Percentiles rank a stretch among this genome's conserved stretches.
Conservation (phyloP, 2,113 vertebrate species). For the Scolopax mira region DNA sequence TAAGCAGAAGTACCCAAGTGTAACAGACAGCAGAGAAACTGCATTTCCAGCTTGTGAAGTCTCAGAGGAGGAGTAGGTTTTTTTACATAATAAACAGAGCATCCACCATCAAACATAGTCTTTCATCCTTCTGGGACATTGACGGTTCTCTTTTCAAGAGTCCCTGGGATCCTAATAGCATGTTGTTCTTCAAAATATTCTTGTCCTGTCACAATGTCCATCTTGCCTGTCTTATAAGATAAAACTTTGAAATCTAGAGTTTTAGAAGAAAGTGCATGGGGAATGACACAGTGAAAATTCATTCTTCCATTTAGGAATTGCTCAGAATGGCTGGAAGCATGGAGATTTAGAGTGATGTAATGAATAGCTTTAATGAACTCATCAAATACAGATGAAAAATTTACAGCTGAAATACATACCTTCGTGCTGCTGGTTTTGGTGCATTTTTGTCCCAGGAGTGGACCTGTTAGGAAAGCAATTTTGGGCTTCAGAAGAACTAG, state of each 20-base stretch:
- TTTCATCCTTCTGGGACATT: neutral
- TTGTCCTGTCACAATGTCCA: neutral
- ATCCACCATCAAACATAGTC: neutral
- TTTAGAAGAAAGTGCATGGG: neutral
- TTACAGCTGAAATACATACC: neutral
- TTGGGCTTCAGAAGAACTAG: neutral
- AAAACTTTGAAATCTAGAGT: neutral
- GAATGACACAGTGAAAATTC: neutral
- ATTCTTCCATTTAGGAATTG: neutral
- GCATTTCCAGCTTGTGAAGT: slow-evolving; percentile 23
- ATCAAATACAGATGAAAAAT: neutral
- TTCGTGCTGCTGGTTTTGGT: neutral
- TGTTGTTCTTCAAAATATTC: neutral
- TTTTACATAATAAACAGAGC: slow-evolving; percentile 1
- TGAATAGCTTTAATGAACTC: neutral
- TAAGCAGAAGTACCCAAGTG: slow-evolving; percentile 34
- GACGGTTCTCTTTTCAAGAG: neutral
- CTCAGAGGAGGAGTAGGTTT: neutral
- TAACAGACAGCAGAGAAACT: neutral
- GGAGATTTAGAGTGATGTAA: neutral
- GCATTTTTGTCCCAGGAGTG: neutral
- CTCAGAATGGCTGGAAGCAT: neutral
- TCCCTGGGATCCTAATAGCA: neutral
- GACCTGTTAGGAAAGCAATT: neutral
- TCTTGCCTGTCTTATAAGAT: neutral